phyloP scores from a whole-genome alignment of 2,113 vertebrate species.

The Corythornis cristatus region DNA sequence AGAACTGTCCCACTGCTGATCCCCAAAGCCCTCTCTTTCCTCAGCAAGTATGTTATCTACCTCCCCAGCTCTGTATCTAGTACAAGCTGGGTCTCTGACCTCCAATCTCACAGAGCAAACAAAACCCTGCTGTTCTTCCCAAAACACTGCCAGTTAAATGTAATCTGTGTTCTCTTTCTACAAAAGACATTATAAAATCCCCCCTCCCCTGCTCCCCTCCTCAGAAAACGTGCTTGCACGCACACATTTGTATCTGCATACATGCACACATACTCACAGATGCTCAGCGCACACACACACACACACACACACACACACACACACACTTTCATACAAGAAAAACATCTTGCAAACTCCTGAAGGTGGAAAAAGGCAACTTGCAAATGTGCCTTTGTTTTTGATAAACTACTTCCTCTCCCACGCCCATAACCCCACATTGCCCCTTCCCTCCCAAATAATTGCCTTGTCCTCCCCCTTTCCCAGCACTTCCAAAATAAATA shows the following conservation, averaged over 20 bases:
- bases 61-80: not conserved
- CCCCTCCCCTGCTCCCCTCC: not conserved
- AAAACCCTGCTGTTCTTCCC: not conserved
- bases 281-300: not conserved
- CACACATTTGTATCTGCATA: not conserved
- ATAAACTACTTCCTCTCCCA: constrained; percentile 1
- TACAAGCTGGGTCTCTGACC: not conserved
- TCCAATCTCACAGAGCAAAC: not conserved
- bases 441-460: constrained; percentile 35
- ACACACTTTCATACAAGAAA: constrained; percentile 33
- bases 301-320: not conserved
- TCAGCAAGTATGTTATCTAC: not conserved
- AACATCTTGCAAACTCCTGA: constrained; percentile 38
- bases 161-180: constrained; percentile 55
- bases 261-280: not conserved
- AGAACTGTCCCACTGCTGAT: not conserved
- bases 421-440: not conserved
- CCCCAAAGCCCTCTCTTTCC: not conserved
- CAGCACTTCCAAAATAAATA: constrained; percentile 65
- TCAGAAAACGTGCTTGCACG: constrained; percentile 24
- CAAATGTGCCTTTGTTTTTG: constrained; percentile 45
- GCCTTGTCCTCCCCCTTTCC: constrained; percentile 36
- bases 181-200: constrained; percentile 55
- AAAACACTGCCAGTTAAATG: constrained; percentile 1
- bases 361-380: constrained; percentile 69